Conservation (phyloP, 2,888 invertebrate genomes). For the Caenorhabditis wallacei region DNA sequence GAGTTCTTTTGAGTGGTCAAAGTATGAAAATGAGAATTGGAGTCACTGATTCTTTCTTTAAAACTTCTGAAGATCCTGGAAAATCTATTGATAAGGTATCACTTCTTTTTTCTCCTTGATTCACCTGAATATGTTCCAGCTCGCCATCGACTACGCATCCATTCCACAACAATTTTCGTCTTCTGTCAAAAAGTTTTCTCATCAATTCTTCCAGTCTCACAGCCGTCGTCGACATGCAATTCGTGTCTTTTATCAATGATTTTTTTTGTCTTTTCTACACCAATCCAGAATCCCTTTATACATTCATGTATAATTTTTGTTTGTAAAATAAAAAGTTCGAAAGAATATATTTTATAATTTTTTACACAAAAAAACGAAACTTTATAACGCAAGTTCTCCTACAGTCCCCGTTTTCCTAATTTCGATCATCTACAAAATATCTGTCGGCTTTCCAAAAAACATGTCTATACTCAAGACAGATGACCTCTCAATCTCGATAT, state of each 20-base stretch:
- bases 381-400: no score
- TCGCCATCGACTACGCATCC: constrained; percentile 59
- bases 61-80: constrained; percentile 33
- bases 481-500: no score
- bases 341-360: no score
- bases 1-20: constrained; percentile 56
- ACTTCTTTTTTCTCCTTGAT: neutral
- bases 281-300: neutral
- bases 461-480: no score
- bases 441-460: no score
- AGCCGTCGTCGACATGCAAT: constrained; percentile 58
- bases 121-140: constrained; percentile 15
- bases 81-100: constrained; percentile 54
- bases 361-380: no score
- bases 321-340: neutral
- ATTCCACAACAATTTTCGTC: constrained; percentile 35
- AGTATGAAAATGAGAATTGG: constrained; percentile 57
- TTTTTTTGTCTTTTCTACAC: neutral
- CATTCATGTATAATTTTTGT: neutral
- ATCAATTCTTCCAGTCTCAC: constrained; percentile 41
- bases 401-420: no score
- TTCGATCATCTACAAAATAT: no score
- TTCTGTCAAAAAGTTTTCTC: constrained; percentile 19
- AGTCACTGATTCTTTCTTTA: constrained; percentile 44
- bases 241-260: constrained; percentile 60